These are phyloP conservation scores for Bugulina stolonifera DNA, from an alignment of 2,888 invertebrate genomes.

Conservation along the genomic window DNA sequence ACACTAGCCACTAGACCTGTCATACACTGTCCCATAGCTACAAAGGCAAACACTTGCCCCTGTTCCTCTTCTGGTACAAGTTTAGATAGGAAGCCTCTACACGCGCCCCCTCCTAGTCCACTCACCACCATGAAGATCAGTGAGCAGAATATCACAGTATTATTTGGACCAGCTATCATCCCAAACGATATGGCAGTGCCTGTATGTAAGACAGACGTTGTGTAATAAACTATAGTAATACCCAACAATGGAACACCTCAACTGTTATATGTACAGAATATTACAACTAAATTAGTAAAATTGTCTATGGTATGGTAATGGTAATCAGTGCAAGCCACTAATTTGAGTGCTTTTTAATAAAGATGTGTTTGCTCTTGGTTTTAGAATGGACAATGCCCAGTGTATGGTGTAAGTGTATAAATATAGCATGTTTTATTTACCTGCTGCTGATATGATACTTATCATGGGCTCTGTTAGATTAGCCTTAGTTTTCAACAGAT, in stretches of 20 bases:
- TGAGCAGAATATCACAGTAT: constrained; percentile 4
- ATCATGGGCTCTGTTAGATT: constrained; percentile 22
- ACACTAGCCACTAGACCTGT: constrained; percentile 12
- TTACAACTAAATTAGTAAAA: too few relatives aligned
- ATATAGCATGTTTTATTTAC: too few relatives aligned
- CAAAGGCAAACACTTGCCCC: constrained; percentile 25
- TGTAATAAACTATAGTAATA: not conserved
- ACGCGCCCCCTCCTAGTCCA: constrained; percentile 14
- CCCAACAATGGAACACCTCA: too few relatives aligned
- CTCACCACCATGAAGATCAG: constrained; percentile 9
- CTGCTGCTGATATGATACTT: not conserved
- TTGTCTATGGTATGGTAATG: too few relatives aligned
- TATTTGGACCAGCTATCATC: not conserved
- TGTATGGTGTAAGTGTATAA: too few relatives aligned
- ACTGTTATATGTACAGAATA: too few relatives aligned
- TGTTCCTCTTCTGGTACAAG: constrained; percentile 13
- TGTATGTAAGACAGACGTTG: not conserved
- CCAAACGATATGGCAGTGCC: not conserved
- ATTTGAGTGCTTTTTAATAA: too few relatives aligned
- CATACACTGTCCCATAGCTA: constrained; percentile 22
- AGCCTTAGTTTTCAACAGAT: not conserved
- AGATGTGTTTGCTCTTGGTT: too few relatives aligned
- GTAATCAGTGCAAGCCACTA: too few relatives aligned
- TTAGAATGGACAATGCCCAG: too few relatives aligned
- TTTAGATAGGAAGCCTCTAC: constrained; percentile 19